Conservation (phyloP, 1,140 invertebrate genomes). For the Mya arenaria region DNA sequence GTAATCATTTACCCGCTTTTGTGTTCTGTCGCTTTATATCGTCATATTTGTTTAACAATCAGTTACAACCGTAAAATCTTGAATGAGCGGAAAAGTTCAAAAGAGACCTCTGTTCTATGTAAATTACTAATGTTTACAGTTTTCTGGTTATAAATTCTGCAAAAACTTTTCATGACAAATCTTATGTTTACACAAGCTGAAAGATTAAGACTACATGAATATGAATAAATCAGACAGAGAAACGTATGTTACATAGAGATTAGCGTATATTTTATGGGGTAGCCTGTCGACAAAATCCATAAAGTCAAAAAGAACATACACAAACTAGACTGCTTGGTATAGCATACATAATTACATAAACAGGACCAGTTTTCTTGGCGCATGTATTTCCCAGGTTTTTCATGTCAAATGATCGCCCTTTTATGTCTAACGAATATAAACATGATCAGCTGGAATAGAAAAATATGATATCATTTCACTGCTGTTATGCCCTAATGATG, state of each 20-base stretch:
- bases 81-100: slow-evolving; percentile 40
- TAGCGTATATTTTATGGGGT: slow-evolving; percentile 25
- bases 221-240: slow-evolving; percentile 22
- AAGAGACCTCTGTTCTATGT: not conserved
- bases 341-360: slow-evolving; percentile 42
- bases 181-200: not conserved
- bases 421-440: no score
- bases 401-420: no score
- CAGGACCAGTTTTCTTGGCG: no score
- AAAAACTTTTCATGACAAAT: not conserved
- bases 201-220: not conserved
- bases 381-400: no score
- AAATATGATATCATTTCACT: no score
- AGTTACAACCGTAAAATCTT: slow-evolving; percentile 28
- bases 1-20: slow-evolving; percentile 12
- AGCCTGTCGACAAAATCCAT: slow-evolving; percentile 43
- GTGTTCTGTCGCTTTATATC: slow-evolving; percentile 12
- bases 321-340: not conserved
- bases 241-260: slow-evolving; percentile 18
- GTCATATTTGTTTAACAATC: slow-evolving; percentile 45
- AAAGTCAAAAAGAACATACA: slow-evolving; percentile 34
- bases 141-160: no score
- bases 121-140: no score
- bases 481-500: no score
- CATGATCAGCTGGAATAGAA: no score